phyloP scores from a whole-genome alignment of 2,113 vertebrate genomes.

The Poecile atricapillus region DNA sequence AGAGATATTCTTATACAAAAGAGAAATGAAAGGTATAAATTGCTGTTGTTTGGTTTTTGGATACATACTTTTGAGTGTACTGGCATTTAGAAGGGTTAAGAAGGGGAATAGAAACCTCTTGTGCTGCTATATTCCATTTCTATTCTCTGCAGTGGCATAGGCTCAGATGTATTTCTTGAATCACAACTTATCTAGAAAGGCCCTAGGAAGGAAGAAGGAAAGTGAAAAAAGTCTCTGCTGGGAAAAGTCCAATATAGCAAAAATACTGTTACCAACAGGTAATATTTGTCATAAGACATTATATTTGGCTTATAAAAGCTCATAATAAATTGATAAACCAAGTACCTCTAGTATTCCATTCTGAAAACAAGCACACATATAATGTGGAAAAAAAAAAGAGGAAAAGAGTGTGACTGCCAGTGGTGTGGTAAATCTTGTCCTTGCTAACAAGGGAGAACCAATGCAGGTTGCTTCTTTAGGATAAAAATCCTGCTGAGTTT shows the following conservation, averaged over 20 bases:
- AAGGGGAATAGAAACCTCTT: background rate
- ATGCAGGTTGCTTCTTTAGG: background rate
- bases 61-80: background rate
- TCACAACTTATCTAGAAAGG: background rate
- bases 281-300: background rate
- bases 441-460: background rate
- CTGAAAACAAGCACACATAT: background rate
- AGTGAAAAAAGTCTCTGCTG: background rate
- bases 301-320: background rate
- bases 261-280: background rate
- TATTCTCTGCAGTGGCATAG: background rate
- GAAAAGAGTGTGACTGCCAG: background rate
- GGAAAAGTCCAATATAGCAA: background rate
- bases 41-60: background rate
- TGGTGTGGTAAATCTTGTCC: background rate
- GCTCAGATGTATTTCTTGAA: background rate
- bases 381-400: background rate
- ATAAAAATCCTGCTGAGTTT: background rate
- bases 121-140: background rate
- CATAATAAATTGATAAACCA: background rate
- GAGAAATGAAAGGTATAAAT: background rate
- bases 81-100: background rate
- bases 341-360: background rate
- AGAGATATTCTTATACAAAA: background rate
- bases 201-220: background rate